Evolutionary conservation across 2,888 invertebrate genomes (phyloP).

Genomic region (Anthrax anthrax): DNA sequence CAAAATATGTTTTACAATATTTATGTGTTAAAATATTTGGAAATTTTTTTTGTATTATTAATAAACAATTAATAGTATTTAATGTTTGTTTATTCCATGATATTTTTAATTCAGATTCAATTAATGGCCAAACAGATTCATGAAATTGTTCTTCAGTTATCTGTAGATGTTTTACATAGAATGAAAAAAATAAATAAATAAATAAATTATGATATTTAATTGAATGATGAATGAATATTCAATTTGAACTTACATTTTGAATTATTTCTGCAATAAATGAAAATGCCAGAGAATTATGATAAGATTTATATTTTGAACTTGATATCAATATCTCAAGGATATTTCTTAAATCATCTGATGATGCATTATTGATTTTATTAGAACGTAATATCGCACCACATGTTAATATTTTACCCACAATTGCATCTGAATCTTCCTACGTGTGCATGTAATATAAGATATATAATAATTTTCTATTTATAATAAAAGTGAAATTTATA

Average conservation of each 20-base stretch:
- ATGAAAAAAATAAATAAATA: background rate
- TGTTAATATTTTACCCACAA: slow-evolving; percentile 53
- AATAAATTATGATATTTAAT: background rate
- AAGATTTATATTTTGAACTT: slow-evolving; percentile 19
- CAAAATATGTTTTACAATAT: slow-evolving; percentile 42
- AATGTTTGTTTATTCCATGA: slow-evolving; percentile 48
- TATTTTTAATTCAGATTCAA: slow-evolving; percentile 45
- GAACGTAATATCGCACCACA: slow-evolving; percentile 57
- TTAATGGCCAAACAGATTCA: slow-evolving; percentile 42
- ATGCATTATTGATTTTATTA: slow-evolving; percentile 38
- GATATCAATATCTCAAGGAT: slow-evolving; percentile 31
- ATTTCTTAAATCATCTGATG: slow-evolving; percentile 37
- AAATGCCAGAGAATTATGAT: slow-evolving; percentile 35
- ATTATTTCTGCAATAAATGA: slow-evolving; percentile 47
- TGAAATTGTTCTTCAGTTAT: slow-evolving; percentile 41
- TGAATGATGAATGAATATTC: too few relatives aligned
- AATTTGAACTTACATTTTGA: slow-evolving; percentile 33
- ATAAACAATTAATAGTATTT: slow-evolving; percentile 48
- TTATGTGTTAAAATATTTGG: slow-evolving; percentile 38
- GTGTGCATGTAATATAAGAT: background rate
- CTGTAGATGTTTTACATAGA: slow-evolving; percentile 25
- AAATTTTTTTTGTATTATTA: slow-evolving; percentile 35
- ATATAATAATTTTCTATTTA: background rate
- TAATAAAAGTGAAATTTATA: background rate
- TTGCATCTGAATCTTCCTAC: slow-evolving; percentile 61